phyloP scores from a whole-genome alignment of 2,113 vertebrate species.

The Strix uralensis region DNA sequence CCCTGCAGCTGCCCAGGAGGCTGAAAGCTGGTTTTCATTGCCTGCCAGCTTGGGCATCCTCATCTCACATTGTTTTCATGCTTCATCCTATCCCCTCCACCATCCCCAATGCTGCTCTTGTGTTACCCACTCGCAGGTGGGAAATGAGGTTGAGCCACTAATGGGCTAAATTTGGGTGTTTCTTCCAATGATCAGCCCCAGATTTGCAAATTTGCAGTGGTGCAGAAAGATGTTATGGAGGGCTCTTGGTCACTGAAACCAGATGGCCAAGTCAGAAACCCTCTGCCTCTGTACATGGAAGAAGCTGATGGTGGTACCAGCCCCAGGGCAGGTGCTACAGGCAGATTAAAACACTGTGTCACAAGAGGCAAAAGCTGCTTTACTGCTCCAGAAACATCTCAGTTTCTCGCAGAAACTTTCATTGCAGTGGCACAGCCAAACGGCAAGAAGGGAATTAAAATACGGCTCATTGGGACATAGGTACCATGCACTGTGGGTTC shows the following conservation, averaged over 20 bases:
- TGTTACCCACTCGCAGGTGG: fast-evolving
- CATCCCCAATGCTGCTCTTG: not conserved
- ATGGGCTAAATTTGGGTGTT: not conserved
- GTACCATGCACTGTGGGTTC: not conserved
- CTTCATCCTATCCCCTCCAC: not conserved
- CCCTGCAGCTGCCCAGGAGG: fast-evolving
- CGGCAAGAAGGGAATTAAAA: not conserved
- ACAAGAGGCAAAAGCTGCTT: not conserved
- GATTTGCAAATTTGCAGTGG: not conserved
- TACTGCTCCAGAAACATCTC: not conserved
- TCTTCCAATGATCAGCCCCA: not conserved
- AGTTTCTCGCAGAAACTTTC: not conserved
- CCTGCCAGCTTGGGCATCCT: not conserved
- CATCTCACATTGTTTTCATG: not conserved
- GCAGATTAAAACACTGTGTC: not conserved
- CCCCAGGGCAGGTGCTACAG: not conserved
- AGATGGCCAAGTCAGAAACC: not conserved
- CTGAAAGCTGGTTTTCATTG: not conserved
- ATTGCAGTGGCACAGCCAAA: not conserved
- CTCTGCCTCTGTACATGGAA: fast-evolving
- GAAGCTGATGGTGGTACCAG: not conserved
- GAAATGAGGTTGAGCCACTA: not conserved
- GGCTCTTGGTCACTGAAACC: not conserved
- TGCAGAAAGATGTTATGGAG: not conserved
- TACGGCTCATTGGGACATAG: fast-evolving